Percentiles rank a stretch among this genome's conserved stretches.
Evolutionary conservation across 2,113 vertebrate species (phyloP).

Genomic region (Aspidoscelis tigris): DNA sequence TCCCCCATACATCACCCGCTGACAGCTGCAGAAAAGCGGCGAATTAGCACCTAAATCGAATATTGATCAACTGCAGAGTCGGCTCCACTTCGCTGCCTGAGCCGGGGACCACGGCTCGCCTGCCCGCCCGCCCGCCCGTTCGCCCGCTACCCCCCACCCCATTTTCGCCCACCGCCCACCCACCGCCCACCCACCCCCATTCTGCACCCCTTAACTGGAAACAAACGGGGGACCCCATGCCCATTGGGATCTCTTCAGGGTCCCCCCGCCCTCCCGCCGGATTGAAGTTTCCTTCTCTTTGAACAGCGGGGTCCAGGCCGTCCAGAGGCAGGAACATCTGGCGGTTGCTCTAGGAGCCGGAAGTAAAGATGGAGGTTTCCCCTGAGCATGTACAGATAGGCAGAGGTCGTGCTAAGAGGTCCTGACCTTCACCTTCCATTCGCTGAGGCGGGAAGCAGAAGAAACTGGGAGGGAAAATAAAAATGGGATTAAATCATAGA

Average conservation of each 20-base stretch:
- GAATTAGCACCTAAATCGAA: constrained; percentile 99
- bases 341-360: neutral
- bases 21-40: constrained; percentile 97
- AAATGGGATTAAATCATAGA: too few species aligned
- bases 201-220: constrained; percentile 47
- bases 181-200: neutral
- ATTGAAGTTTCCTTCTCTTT: neutral
- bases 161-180: constrained; percentile 38
- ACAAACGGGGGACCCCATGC: constrained; percentile 38
- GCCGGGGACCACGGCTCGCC: constrained; percentile 58
- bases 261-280: neutral
- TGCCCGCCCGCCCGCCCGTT: constrained; percentile 13
- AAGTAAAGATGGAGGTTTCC: neutral
- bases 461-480: too few species aligned
- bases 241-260: neutral
- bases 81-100: constrained; percentile 71
- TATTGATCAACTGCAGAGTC: constrained; percentile 93
- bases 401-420: too few species aligned
- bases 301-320: neutral
- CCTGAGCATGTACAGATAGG: neutral
- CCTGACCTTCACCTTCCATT: too few species aligned
- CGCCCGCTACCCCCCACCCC: too few species aligned
- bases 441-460: too few species aligned
- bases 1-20: constrained; percentile 96
- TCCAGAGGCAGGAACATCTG: neutral